Base-by-base conservation (phyloP, 2,113 vertebrate genomes). In the Xerus inauris region DNA sequence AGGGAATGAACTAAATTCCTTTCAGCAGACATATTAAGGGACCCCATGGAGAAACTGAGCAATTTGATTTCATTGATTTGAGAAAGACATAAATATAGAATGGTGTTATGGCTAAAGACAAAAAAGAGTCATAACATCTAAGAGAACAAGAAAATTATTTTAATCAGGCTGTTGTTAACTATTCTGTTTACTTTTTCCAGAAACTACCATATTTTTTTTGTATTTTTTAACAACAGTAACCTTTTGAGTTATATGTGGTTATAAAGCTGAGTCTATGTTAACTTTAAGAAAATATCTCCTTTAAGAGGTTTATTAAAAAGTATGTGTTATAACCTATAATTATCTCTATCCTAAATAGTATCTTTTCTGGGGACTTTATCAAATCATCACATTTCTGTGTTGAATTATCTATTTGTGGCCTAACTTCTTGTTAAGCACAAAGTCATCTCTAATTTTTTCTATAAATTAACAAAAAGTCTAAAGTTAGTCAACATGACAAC, bases 231-330 rank as follows among this genome's bases (percentile, higher is more conserved):
- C 9, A 65, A 40, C 24, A 51, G 16, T 59, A 64, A 32, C 4
- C 62, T 40, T 40, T 89, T 75, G 65, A 71, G 38, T 51, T 72
- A 28, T 84, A 12, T 87, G 9, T 77, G 14, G 19, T 57, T 72
- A 85, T 81, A 54, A 75, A 85, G 67, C 30, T 82, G 35, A 93
- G 26, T 90, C n/a, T 51, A 16, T 85, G 30, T 71, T 91, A 89
- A 85, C 62, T 75, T 89, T 79, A 76, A 67, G n/a, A 51, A 85
- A 88, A 77, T 72, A 40, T 51, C 32, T 87, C 16, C 40, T 93
- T 80, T 42, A 87, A n/a, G n/a, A n/a, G n/a, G n/a, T n/a, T 93
- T 38, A 73, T 19, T 69, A 9, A 71, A 94, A 95, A 95, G 17
- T 57, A 4, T 81, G 62, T 59, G 88, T 88, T 72, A 67, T 91